Evolutionary conservation across 2,797 vertebrate species (phyloP), one percentile per base, ranked within the genome.

Genomic region (Chelmon rostratus): DNA sequence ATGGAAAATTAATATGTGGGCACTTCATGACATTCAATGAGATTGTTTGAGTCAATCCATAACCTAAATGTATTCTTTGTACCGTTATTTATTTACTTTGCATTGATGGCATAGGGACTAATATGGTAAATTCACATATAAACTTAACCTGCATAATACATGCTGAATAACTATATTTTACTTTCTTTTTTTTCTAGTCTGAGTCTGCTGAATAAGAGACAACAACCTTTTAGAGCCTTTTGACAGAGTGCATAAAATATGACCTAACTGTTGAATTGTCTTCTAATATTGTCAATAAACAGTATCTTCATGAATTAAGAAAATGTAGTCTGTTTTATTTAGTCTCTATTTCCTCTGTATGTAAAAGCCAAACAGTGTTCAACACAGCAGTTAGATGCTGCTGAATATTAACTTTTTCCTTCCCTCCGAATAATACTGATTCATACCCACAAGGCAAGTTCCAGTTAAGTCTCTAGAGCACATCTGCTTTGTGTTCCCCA

Each of bases 171-270:
- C 52, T 31, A 4, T 16, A 15, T 57, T 58, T 54, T 33, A 49
- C 8, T 71, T 18, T 7, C 12, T 42, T 28, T 56, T 73, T 58
- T 70, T 73, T 81, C 19, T 49, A 91, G 88, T 15, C 73, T 79
- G 86, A 91, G 0, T 37, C 6, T 6, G 85, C 90, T 57, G 85
- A 88, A 53, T 90, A 85, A 85, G 72, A 46, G 15, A 72, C 33
- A 31, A 8, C 61, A 38, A 50, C 25, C 15, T 21, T 33, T 56
- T 57, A 52, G 37, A 65, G 13, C 25, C 61, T 37, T 89, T 84
- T 16, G 31, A 82, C 53, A 52, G 44, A 33, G 18, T 74, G 83
- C 81, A 90, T 91, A 87, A 57, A 90, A 91, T 89, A 87, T 89
- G 86, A 87, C 66, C 52, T 38, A 31, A 9, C 58, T 85, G 70